Evolutionary conservation across 1,140 invertebrate species (phyloP).

Genomic region (Araneus ventricosus): DNA sequence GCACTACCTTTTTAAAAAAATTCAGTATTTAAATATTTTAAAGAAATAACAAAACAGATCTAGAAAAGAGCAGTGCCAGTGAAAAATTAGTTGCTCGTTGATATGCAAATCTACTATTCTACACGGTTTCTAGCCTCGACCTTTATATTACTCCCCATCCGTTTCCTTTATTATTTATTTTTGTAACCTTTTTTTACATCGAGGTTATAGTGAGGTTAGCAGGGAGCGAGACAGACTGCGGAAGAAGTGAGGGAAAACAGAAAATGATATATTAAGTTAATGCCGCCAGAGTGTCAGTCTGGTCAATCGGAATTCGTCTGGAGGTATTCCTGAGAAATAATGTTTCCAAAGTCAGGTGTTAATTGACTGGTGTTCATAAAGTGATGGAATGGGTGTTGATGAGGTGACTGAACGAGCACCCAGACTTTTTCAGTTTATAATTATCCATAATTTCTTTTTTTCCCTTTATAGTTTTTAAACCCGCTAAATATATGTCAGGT

Average conservation of each 20-base stretch:
- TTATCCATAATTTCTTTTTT: neutral
- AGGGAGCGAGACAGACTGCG: neutral
- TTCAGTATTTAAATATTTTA: neutral
- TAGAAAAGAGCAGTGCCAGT: neutral
- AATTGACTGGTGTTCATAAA: neutral
- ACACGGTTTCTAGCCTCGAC: neutral
- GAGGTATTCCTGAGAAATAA: neutral
- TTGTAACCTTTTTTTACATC: neutral
- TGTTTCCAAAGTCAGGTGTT: slow-evolving; percentile 19
- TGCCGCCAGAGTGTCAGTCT: neutral
- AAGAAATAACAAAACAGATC: neutral
- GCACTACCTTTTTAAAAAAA: no score
- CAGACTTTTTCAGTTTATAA: neutral
- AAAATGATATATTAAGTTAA: slow-evolving; percentile 11
- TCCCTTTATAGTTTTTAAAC: neutral
- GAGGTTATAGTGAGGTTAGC: neutral
- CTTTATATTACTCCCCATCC: neutral
- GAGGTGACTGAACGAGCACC: neutral
- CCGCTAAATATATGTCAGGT: neutral
- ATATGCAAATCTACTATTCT: neutral
- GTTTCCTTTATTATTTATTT: neutral
- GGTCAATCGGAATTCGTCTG: neutral
- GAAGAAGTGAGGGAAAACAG: neutral
- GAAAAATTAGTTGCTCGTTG: neutral
- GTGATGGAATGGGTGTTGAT: slow-evolving; percentile 21